These are phyloP conservation scores for Popillia japonica DNA, from an alignment of 1,140 invertebrate species.

Conservation along the genomic window DNA sequence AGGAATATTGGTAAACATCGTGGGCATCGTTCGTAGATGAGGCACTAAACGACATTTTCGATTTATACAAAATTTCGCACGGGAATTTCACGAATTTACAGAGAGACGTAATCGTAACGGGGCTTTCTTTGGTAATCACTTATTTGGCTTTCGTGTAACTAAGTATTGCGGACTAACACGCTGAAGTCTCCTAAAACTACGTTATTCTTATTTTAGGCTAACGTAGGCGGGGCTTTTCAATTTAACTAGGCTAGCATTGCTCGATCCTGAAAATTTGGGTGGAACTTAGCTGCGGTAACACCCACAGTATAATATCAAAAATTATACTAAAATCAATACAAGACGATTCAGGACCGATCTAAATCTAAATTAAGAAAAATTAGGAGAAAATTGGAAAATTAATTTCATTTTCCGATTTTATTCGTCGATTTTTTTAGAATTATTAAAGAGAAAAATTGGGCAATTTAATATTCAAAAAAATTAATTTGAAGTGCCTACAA, in stretches of 20 bases:
- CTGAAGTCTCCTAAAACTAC: conserved; percentile 24
- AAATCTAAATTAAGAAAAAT: too few species aligned
- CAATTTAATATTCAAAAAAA: too few species aligned
- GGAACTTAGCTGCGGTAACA: conserved; percentile 22
- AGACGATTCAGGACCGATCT: too few species aligned
- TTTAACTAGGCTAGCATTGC: conserved; percentile 22
- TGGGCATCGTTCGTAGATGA: conserved; percentile 45
- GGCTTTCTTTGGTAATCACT: background rate
- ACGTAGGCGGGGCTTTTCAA: conserved; percentile 19
- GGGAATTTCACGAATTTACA: too few species aligned
- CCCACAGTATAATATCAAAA: conserved; percentile 29
- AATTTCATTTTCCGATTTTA: too few species aligned
- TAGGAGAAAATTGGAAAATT: too few species aligned
- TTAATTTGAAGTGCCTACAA: too few species aligned
- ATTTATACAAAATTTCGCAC: background rate
- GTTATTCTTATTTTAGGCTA: conserved; percentile 29
- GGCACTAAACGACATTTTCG: conserved; percentile 45
- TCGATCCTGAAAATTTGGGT: conserved; percentile 25
- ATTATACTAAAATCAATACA: conserved; percentile 27
- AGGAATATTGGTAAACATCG: conserved; percentile 47
- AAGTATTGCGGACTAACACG: background rate
- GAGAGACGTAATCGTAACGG: too few species aligned
- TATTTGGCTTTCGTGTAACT: conserved; percentile 6
- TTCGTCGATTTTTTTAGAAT: too few species aligned
- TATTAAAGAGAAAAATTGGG: too few species aligned